Percentiles rank a stretch among this genome's conserved stretches.
Conservation (phyloP, 2,888 invertebrate species). For the Drosophila imparisetae region DNA sequence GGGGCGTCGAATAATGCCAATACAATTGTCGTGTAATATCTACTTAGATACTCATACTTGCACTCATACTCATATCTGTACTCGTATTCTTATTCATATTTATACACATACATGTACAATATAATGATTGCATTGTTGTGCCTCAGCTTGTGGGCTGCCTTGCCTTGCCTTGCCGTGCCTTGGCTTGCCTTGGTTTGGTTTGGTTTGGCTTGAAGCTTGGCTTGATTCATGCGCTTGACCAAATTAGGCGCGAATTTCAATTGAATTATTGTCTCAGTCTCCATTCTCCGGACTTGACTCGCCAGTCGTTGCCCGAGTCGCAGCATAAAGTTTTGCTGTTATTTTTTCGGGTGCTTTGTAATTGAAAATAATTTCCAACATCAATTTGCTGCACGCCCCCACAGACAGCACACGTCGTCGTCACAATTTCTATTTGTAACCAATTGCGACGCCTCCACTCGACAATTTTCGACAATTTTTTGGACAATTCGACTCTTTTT, state of each 20-base stretch:
- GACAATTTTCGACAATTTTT: constrained; percentile 6
- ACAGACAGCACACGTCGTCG: constrained; percentile 21
- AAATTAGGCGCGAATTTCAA: constrained; percentile 74
- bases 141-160: constrained; percentile 41
- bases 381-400: constrained; percentile 38
- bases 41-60: constrained; percentile 25
- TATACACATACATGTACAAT: constrained; percentile 19
- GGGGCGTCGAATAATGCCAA: constrained; percentile 26
- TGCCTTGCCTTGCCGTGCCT: not conserved
- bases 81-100: constrained; percentile 9
- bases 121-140: constrained; percentile 49
- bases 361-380: constrained; percentile 51
- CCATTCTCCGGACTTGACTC: constrained; percentile 3
- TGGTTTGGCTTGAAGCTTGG: constrained; percentile 21
- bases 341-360: constrained; percentile 29
- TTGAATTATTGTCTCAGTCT: constrained; percentile 57
- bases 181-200: not conserved
- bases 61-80: constrained; percentile 4
- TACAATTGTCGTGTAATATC: constrained; percentile 33
- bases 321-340: constrained; percentile 6
- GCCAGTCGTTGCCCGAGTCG: not conserved
- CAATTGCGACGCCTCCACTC: constrained; percentile 19
- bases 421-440: constrained; percentile 17
- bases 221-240: constrained; percentile 59
- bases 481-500: not conserved